These are phyloP conservation scores for Argyrosomus regius DNA, from an alignment of 2,797 vertebrate species.

Conservation along the genomic window DNA sequence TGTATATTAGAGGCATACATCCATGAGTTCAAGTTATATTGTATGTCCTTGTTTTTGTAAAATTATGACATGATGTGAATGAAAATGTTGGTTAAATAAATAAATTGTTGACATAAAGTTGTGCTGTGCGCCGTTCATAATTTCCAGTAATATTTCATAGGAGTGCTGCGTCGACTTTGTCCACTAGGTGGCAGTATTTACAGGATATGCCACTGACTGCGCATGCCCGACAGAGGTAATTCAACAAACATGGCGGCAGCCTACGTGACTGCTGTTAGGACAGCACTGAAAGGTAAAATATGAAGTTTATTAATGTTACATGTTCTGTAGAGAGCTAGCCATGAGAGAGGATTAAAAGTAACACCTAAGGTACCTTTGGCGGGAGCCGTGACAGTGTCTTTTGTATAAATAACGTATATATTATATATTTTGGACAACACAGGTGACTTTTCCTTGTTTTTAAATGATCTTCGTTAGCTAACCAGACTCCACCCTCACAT, in stretches of 20 bases:
- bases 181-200: constrained; percentile 37
- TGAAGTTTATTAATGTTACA: too few species aligned
- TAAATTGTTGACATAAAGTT: constrained; percentile 37
- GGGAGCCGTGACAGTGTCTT: rapidly evolving
- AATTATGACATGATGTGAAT: constrained; percentile 24
- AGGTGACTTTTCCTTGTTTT: neutral
- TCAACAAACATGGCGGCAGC: constrained; percentile 83
- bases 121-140: rapidly evolving
- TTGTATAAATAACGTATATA: neutral
- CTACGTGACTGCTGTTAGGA: constrained; percentile 49
- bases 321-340: neutral
- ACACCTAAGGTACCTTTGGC: rapidly evolving
- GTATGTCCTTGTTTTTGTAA: constrained; percentile 46
- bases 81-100: constrained; percentile 42
- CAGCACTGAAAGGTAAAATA: constrained; percentile 75
- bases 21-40: constrained; percentile 24
- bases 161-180: rapidly evolving
- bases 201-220: constrained; percentile 40
- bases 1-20: constrained; percentile 23
- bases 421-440: neutral
- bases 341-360: rapidly evolving
- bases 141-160: neutral
- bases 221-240: constrained; percentile 33
- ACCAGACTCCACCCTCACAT: neutral
- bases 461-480: too few species aligned